Evolutionary conservation across 2,797 vertebrate genomes (phyloP), one percentile per base, ranked within the genome.

Genomic region (Tangara arthus): DNA sequence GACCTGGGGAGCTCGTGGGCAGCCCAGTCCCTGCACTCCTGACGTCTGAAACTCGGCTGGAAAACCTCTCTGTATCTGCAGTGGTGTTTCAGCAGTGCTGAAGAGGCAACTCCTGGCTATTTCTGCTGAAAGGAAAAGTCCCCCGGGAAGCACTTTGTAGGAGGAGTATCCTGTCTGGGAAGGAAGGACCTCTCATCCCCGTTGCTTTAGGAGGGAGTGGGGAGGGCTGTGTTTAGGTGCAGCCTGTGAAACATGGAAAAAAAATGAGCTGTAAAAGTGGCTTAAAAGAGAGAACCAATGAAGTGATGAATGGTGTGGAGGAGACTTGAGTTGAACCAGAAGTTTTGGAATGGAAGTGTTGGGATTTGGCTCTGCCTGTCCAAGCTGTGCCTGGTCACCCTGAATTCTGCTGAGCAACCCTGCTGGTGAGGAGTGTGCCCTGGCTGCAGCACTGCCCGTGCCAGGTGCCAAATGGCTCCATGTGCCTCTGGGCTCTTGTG

Each of bases 381-480:
- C 34, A 10, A 79, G 78, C 71, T 77, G 64, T 72, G 64, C n/a
- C 47, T 37, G 87, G n/a, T 77, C 57, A 9, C 39, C 26, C 75
- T 83, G 78, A 17, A 34, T 82, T 87, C 72, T 94, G 93, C 96
- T 92, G 95, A 94, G 88, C 90, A 77, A 37, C 82, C 53, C 77
- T 84, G 90, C 75, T 61, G 93, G 12, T 4, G 28, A 8, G 23
- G 64, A 18, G 49, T 18, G 47, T 53, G 80, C 24, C 52, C 47
- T 64, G 91, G 72, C 42, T 23, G 72, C 80, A 66, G 64, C 64
- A 1, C 21, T 21, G 64, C 15, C 10, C 8, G 9, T 78, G 85
- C 90, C 87, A 37, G 70, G 17, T 73, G 60, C 32, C 83, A 68
- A 8, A 64, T 20, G 34, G 37, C 70, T 94, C 66, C 63, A 8